Conservation (phyloP, 2,888 invertebrate species). For the Anaspis maculata region DNA sequence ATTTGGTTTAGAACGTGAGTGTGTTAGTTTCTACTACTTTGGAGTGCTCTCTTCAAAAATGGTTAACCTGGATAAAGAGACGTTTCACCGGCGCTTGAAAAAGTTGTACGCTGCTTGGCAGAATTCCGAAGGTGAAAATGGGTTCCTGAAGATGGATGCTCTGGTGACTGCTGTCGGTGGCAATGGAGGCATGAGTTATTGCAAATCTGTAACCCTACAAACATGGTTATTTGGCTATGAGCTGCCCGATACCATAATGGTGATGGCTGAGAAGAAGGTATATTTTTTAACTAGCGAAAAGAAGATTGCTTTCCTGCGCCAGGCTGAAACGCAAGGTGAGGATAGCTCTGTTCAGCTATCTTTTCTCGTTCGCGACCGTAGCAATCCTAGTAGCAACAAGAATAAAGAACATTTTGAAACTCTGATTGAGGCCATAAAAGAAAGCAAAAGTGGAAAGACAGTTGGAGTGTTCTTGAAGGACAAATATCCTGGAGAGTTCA, state of each 20-base stretch:
- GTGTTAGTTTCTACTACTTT: too few relatives aligned
- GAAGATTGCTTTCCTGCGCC: constrained; percentile 93
- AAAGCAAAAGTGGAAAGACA: constrained; percentile 80
- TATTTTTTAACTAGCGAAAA: constrained; percentile 93
- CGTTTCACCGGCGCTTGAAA: constrained; percentile 85
- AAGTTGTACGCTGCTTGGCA: constrained; percentile 81
- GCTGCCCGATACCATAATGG: constrained; percentile 89
- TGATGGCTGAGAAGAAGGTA: constrained; percentile 77
- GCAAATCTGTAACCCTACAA: constrained; percentile 94
- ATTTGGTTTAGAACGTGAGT: too few relatives aligned
- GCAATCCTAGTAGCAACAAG: constrained; percentile 89
- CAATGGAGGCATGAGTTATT: constrained; percentile 92
- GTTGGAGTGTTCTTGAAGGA: constrained; percentile 90
- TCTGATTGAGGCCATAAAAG: constrained; percentile 70
- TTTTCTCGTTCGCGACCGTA: constrained; percentile 80
- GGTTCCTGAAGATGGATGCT: constrained; percentile 79
- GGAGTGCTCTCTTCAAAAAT: too few relatives aligned
- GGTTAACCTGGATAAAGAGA: constrained; percentile 75
- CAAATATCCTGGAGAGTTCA: constrained; percentile 87
- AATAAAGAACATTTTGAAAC: constrained; percentile 83
- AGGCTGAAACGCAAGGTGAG: constrained; percentile 82
- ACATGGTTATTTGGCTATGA: constrained; percentile 97
- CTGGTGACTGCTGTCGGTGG: constrained; percentile 86
- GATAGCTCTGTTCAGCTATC: constrained; percentile 71
- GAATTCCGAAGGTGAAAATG: constrained; percentile 58